Base-by-base conservation (phyloP, 2,113 vertebrate genomes). In the Cavia aperea region DNA sequence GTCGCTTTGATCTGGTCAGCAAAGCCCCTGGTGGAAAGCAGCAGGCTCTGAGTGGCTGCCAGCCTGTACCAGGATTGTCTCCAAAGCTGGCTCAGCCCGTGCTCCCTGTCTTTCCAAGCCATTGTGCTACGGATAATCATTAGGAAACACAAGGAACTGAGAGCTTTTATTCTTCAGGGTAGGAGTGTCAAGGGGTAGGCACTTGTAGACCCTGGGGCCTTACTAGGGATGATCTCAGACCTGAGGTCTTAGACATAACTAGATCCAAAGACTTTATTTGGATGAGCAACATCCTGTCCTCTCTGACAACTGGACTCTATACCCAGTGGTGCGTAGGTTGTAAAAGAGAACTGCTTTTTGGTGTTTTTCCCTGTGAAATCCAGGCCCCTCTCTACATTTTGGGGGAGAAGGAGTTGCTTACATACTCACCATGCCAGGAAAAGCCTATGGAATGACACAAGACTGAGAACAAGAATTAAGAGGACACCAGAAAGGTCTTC, bases 21-120 rank as follows among this genome's bases (percentile, higher is more conserved):
- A 92, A 93, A 89, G 70, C 81, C 96, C 94, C 92, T 70, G 39
- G 81, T 92, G 94, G 77, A 91, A 94, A 95, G 88, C 92, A 94
- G 95, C 92, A 94, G 88, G 91, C 93, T 88, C 19, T 89, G 72
- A 92, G 88, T 4, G 10, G 75, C 49, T 94, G 95, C 86, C 95
- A 92, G 95, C 84, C 62, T 72, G 73, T 39, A 21, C n/a, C 1
- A 4, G 36, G 73, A 73, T 49, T 78, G 91, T 36, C 75, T 91
- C 81, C 3, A 66, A 91, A 82, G 82, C 89, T 70, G 89, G 49
- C 65, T 88, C 23, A n/a, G 62, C 56, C 85, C 11, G 21, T 54
- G 36, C 12, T 54, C 72, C 70, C 13, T 86, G 14, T 33, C 33
- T 89, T 49, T 84, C 81, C 26, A 54, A 92, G 84, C 58, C 56